Percentiles rank a stretch among this genome's conserved stretches.
These are phyloP conservation scores for Diploptera punctata DNA, from an alignment of 2,888 invertebrate genomes.

Conservation along the genomic window DNA sequence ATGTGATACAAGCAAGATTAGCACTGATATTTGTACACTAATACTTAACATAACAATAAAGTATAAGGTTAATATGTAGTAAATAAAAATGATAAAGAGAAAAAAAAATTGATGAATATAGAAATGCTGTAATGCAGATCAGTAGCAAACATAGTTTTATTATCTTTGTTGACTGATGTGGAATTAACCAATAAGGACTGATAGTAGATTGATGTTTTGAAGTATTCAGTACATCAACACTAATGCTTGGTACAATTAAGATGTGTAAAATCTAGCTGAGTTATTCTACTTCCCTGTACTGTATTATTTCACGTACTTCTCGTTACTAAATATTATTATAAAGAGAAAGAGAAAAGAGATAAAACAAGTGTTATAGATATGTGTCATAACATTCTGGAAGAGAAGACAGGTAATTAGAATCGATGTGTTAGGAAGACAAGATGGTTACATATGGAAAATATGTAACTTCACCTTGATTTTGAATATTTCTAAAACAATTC, in stretches of 20 bases:
- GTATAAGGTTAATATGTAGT: background rate
- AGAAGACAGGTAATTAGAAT: background rate
- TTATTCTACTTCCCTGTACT: background rate
- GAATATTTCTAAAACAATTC: background rate
- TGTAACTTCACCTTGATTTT: background rate
- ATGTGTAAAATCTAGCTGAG: background rate
- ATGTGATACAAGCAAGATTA: slow-evolving; percentile 3
- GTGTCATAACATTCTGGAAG: background rate
- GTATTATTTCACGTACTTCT: background rate
- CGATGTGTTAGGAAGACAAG: background rate
- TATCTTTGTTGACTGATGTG: slow-evolving; percentile 1
- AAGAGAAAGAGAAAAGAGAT: background rate
- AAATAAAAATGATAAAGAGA: background rate
- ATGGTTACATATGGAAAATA: background rate
- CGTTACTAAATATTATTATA: background rate
- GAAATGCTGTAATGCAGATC: background rate
- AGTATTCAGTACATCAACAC: background rate
- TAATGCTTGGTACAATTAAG: background rate
- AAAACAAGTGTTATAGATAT: background rate
- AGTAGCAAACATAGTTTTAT: slow-evolving; percentile 12
- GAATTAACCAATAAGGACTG: slow-evolving; percentile 10
- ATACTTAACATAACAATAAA: background rate
- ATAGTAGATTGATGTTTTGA: background rate
- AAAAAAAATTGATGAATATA: slow-evolving; percentile 17
- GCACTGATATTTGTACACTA: slow-evolving; percentile 23